Percentiles rank a stretch among this genome's conserved stretches.
Evolutionary conservation across 2,113 vertebrate genomes (phyloP).

Genomic region (Poicephalus gulielmi): DNA sequence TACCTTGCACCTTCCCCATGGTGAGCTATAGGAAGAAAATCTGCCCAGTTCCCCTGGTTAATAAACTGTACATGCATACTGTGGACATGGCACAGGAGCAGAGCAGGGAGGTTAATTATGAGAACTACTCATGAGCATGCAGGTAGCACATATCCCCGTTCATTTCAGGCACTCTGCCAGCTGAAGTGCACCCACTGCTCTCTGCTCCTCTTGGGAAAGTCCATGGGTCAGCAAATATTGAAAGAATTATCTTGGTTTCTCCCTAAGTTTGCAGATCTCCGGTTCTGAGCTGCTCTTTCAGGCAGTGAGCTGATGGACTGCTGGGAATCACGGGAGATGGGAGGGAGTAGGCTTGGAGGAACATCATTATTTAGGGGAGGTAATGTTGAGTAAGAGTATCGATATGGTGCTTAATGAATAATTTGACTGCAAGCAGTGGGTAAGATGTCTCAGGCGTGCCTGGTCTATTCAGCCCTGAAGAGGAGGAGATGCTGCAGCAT

Average conservation of each 20-base stretch:
- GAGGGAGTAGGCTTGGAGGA: not conserved
- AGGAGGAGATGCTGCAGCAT: not conserved
- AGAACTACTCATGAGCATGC: constrained; percentile 1
- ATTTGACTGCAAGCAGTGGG: not conserved
- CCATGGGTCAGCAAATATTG: not conserved
- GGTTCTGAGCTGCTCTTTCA: not conserved
- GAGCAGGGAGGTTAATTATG: constrained; percentile 25
- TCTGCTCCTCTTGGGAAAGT: not conserved
- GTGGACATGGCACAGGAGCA: not conserved
- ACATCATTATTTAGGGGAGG: not conserved
- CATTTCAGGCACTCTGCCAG: constrained; percentile 4
- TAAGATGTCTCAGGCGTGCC: accelerated
- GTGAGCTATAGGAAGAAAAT: not conserved
- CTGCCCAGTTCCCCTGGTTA: not conserved
- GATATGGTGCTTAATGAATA: not conserved
- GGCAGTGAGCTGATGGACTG: not conserved
- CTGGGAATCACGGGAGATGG: not conserved
- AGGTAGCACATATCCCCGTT: not conserved
- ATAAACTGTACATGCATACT: not conserved
- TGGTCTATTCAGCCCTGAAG: not conserved
- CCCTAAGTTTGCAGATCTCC: not conserved
- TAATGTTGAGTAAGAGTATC: not conserved
- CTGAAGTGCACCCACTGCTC: not conserved
- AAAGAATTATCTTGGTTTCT: not conserved
- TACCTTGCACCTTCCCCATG: not conserved